Evolutionary conservation across 1,140 invertebrate species (phyloP), one percentile per base, ranked within the genome.

Genomic region (Papilio polytes): DNA sequence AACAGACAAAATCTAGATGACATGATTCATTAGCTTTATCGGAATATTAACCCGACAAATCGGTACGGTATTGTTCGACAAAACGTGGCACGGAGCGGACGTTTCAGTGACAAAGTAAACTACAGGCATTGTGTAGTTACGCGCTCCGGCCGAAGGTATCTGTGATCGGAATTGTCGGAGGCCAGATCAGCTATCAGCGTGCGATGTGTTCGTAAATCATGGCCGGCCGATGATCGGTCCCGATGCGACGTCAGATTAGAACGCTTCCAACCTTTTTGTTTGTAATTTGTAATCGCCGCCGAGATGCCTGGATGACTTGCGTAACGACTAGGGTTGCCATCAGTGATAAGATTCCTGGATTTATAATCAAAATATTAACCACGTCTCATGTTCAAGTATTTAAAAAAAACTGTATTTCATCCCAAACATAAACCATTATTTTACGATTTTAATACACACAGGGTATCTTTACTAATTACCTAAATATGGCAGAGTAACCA

Each of bases 191-290:
- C 91, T 89, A 92, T 92, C 91, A 92, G 85, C 90, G 89, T 86
- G 83, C 85, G 86, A 77, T 86, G 84, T 87, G 87, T 92, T 89
- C 91, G 91, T 93, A 93, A 94, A 93, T 94, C 91, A 94, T 92
- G 93, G 92, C 93, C 91, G 92, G 87, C 79, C 89, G 90, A 89
- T 92, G 92, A 92, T 93, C 87, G 87, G 86, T 87, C 88, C 85
- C 86, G 93, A 93, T 94, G 87, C 89, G 90, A 91, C 83, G 92
- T 94, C 90, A 93, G 93, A 92, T 94, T 92, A 93, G 88, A 82
- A 83, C 89, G 93, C 92, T 92, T 86, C 92, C 90, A 93, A 86
- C 89, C 77, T 91, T 92, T 93, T 89, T 91, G 90, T 89, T 91
- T 91, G 89, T 88, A 91, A 91, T 90, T 90, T 90, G 90, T 88